Evolutionary conservation across 2,797 vertebrate species (phyloP).

Genomic region (Liparis tanakae): DNA sequence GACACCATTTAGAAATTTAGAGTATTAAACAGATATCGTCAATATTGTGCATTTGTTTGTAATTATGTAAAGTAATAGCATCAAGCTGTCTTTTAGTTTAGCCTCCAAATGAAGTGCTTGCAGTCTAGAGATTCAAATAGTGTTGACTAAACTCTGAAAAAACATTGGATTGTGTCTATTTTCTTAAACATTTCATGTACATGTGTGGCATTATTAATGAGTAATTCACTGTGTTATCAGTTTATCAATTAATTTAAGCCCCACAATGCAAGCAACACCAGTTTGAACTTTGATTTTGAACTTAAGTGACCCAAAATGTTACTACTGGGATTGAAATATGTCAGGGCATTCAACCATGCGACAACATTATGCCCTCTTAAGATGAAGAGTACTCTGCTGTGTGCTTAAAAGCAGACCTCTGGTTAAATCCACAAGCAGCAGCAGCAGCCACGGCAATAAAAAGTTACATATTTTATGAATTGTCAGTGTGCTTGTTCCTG

Average conservation of each 20-base stretch:
- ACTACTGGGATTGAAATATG: conserved; percentile 58
- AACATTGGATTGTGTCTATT: neutral
- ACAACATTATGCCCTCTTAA: conserved; percentile 68
- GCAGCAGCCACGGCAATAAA: conserved; percentile 49
- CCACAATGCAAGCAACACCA: neutral
- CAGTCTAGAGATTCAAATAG: neutral
- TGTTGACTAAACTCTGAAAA: neutral
- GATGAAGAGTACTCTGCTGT: conserved; percentile 63
- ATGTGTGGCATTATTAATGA: neutral
- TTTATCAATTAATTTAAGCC: neutral
- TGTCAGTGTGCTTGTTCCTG: conserved; percentile 41
- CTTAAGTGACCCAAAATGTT: conserved; percentile 36
- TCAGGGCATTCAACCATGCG: conserved; percentile 68
- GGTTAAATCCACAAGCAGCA: conserved; percentile 36
- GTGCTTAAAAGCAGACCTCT: conserved; percentile 61
- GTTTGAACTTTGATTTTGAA: conserved; percentile 6
- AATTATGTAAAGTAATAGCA: neutral
- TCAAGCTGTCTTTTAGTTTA: conserved; percentile 6
- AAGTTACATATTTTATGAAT: conserved; percentile 66
- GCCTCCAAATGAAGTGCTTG: conserved; percentile 4
- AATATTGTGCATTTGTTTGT: conserved; percentile 18
- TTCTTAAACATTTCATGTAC: neutral
- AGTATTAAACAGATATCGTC: conserved; percentile 32
- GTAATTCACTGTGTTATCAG: neutral
- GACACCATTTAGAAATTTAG: conserved; percentile 7